Conservation (phyloP, 2,888 invertebrate genomes). For the Meiosimyza decipiens region DNA sequence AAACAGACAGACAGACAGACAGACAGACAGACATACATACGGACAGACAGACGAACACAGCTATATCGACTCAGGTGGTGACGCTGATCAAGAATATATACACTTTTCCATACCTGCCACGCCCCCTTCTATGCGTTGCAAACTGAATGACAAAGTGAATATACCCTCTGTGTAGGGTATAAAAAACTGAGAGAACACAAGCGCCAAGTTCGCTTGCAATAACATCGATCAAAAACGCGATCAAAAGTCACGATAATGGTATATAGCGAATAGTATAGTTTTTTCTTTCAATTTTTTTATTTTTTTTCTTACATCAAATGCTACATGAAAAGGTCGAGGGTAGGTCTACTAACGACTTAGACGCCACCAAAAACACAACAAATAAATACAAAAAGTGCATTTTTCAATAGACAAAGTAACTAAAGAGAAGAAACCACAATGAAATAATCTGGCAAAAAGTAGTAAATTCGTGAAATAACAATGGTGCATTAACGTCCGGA, state of each 20-base stretch:
- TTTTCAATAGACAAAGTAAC: background rate
- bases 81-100: too few species aligned
- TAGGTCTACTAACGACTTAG: constrained; percentile 20
- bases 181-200: background rate
- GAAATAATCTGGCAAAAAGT: constrained; percentile 1
- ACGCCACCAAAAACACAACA: background rate
- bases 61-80: too few species aligned
- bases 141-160: too few species aligned
- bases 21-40: too few species aligned
- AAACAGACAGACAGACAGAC: too few species aligned
- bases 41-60: too few species aligned
- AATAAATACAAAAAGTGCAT: background rate
- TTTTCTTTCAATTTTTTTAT: constrained; percentile 15
- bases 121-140: too few species aligned
- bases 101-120: too few species aligned
- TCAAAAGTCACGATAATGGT: constrained; percentile 51
- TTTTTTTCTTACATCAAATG: too few species aligned
- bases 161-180: too few species aligned
- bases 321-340: constrained; percentile 32
- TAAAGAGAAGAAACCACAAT: background rate
- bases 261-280: constrained; percentile 45
- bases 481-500: constrained; percentile 22
- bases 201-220: background rate
- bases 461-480: constrained; percentile 32
- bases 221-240: constrained; percentile 46